These are phyloP conservation scores for Dermatemys mawii DNA, from an alignment of 2,113 vertebrate species.

Conservation along the genomic window DNA sequence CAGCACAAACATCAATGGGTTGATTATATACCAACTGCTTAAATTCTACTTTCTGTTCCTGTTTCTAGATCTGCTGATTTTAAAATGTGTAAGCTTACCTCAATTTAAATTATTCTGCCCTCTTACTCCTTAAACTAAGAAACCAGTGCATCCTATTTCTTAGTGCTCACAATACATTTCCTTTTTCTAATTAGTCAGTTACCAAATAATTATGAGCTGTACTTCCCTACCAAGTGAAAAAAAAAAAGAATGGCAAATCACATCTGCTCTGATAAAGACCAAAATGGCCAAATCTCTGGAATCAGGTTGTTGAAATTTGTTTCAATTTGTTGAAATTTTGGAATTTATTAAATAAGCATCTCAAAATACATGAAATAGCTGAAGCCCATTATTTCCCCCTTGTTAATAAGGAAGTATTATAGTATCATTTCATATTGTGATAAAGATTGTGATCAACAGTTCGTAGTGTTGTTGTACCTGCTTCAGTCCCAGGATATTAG, in stretches of 20 bases:
- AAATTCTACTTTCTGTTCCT: constrained; percentile 1
- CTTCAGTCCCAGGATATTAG: not conserved
- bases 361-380: constrained; percentile 24
- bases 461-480: not conserved
- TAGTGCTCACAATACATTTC: not conserved
- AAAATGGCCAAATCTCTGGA: not conserved
- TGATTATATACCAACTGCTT: constrained; percentile 29
- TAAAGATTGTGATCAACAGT: constrained; percentile 1
- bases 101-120: constrained; percentile 11
- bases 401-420: constrained; percentile 27
- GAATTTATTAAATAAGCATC: constrained; percentile 22
- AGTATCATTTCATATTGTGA: not conserved
- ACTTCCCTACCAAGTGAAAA: too few relatives aligned
- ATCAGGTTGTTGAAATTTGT: not conserved
- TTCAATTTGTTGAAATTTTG: fast-evolving
- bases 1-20: constrained; percentile 55
- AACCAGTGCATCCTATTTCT: not conserved
- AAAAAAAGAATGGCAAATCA: not conserved
- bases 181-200: constrained; percentile 30
- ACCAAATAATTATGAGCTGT: not conserved
- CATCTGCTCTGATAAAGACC: not conserved
- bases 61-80: constrained; percentile 34
- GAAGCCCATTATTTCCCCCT: constrained; percentile 32
- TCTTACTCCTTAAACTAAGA: constrained; percentile 43
- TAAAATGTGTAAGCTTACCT: constrained; percentile 12